Evolutionary conservation across 1,140 invertebrate genomes (phyloP), one percentile per base, ranked within the genome.

Genomic region (Zelostemma sp.): DNA sequence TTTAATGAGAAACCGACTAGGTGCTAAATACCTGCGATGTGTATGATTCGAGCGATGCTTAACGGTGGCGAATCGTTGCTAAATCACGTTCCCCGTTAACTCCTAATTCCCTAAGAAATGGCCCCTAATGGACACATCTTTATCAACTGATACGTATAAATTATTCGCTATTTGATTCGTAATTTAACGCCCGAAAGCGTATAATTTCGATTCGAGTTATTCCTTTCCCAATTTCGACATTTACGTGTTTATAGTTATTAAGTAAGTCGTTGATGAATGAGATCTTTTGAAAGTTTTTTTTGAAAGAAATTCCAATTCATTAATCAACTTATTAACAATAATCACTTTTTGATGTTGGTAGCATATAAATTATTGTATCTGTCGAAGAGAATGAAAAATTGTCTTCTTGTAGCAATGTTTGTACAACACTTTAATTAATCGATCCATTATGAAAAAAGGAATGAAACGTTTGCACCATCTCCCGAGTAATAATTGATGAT

Each of bases 1-100:
- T 28, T 70, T 79, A 79, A 79, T 75, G 77, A 77, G 75, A 66
- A 74, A 63, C 49, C 55, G 56, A 68, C 51, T 2, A 3, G 40
- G 56, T 51, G 67, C 57, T 65, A 70, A 70, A 70, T 61, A 54
- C 57, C 50, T n/a, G 47, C 47, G 25, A 54, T 58, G 43, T 57
- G 51, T 65, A 65, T 58, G 59, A 60, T 41, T 6, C 14, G 12
- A 47, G 28, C 14, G 21, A n/a, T 19, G 56, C 51, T 69, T 64
- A 47, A 60, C 56, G 60, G 47, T 48, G 25, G 48, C 43, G 38
- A 55, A 17, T 40, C 60, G 19, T 60, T 12, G 49, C 33, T 21
- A 21, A 40, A 40, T 53, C 49, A 19, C 31, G 12, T 12, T 12
- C 4, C 12, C 40, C 19, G 46, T 46, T 47, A 43, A 28, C 53